These are phyloP conservation scores for Hesperia comma DNA, from an alignment of 2,888 invertebrate species.

Conservation along the genomic window DNA sequence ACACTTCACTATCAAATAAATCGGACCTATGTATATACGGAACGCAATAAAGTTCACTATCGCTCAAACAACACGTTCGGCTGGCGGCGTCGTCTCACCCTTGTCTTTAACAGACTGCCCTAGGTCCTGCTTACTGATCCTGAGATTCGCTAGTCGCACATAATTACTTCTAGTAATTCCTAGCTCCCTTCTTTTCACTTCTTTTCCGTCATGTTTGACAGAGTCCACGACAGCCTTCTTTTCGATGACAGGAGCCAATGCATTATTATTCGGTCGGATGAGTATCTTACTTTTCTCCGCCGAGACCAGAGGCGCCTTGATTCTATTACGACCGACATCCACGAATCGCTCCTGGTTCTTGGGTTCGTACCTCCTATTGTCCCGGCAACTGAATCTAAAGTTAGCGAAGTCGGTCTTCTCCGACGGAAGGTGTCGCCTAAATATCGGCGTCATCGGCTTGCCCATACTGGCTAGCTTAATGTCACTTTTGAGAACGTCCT, in stretches of 20 bases:
- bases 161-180: conserved; percentile 77
- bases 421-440: conserved; percentile 60
- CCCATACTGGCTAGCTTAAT: conserved; percentile 72
- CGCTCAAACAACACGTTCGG: conserved; percentile 62
- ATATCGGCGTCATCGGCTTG: conserved; percentile 79
- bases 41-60: conserved; percentile 2
- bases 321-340: conserved; percentile 62
- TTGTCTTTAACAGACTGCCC: conserved; percentile 48
- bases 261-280: conserved; percentile 51
- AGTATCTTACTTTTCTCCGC: conserved; percentile 45
- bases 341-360: conserved; percentile 51
- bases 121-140: conserved; percentile 64
- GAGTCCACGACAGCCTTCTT: conserved; percentile 44
- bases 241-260: conserved; percentile 54
- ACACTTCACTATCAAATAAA: conserved; percentile 11
- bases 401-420: conserved; percentile 67
- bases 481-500: conserved; percentile 67
- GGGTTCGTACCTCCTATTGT: conserved; percentile 51
- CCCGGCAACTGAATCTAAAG: conserved; percentile 72
- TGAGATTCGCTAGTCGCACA: conserved; percentile 76
- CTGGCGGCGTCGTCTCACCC: conserved; percentile 53
- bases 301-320: conserved; percentile 54
- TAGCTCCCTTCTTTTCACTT: conserved; percentile 56
- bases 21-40: conserved; percentile 4
- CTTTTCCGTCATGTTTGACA: conserved; percentile 42